Evolutionary conservation across 2,888 invertebrate species (phyloP), one percentile per base, ranked within the genome.

Genomic region (Thalpophila matura): DNA sequence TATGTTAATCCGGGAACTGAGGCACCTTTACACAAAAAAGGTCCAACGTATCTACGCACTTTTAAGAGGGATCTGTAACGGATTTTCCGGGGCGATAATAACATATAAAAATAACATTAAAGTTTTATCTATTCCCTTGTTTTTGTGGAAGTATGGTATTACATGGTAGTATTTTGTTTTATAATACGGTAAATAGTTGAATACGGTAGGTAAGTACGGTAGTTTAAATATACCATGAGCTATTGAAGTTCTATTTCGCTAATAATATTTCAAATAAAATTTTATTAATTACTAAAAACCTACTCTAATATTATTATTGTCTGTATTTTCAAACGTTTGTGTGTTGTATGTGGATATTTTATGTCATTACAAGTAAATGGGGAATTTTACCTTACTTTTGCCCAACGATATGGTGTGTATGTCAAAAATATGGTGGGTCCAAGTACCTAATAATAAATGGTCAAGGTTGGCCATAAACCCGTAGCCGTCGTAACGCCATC

Each of bases 1-100:
- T 87, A 87, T 86, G 85, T 87, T 85, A 86, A 86, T 87, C 82
- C 75, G 80, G 81, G 76, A 79, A 75, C 76, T 73, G 80, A 83
- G 79, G 77, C 76, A 84, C 80, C 82, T 82, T 84, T 69, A 66
- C 78, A 73, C 71, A 79, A 82, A 81, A 84, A 84, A 86, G 82
- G 81, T 79, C 70, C 80, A 76, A 80, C 70, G 74, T 82, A 85
- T 82, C 80, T 75, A 77, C 80, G 79, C 79, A 80, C 80, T 80
- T 83, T 83, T 79, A 75, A 82, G 73, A 80, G 81, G 80, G 78
- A 77, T 79, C 61, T 74, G 68, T 84, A 72, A 81, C 77, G 78
- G 79, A 80, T 80, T 85, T 83, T 81, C 77, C 59, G 69, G 26
- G 63, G 68, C 60, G 77, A 80, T 79, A 80, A 82, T 83, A 80